Conservation (phyloP, 2,113 vertebrate genomes). For the Cebidichthys violaceus region DNA sequence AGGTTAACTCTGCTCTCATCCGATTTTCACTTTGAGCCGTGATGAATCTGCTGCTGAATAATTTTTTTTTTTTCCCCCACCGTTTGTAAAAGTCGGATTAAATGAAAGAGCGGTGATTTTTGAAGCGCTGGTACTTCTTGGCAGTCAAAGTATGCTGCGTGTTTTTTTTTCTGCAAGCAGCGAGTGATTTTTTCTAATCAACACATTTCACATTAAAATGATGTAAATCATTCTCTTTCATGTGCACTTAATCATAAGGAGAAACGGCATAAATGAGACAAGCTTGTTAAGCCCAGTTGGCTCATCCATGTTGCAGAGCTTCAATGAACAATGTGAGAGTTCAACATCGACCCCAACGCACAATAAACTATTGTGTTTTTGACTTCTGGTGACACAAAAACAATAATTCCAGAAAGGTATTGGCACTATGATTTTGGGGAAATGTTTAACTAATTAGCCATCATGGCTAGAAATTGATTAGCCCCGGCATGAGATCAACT, state of each 20-base stretch:
- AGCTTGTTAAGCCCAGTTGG: slow-evolving; percentile 14
- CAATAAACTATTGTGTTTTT: neutral
- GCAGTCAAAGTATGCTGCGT: slow-evolving; percentile 6
- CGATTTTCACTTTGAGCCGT: slow-evolving; percentile 52
- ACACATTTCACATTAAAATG: slow-evolving; percentile 45
- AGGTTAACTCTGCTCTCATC: slow-evolving; percentile 39
- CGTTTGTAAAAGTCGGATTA: slow-evolving; percentile 2
- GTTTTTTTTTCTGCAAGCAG: slow-evolving; percentile 13
- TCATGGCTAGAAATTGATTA: neutral
- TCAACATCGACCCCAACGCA: neutral
- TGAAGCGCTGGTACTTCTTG: slow-evolving; percentile 25
- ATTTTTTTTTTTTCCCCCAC: neutral
- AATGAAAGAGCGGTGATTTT: slow-evolving; percentile 42
- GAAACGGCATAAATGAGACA: slow-evolving; percentile 40
- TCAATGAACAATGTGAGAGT: neutral
- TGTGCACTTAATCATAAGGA: slow-evolving; percentile 21
- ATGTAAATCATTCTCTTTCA: slow-evolving; percentile 55
- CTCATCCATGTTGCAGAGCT: neutral
- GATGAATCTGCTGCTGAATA: slow-evolving; percentile 49
- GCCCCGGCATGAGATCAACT: slow-evolving; percentile 13
- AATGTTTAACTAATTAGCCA: slow-evolving; percentile 40
- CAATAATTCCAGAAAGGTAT: slow-evolving; percentile 4
- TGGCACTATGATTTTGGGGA: neutral
- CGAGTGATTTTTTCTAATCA: slow-evolving; percentile 47
- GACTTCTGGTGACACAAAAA: slow-evolving; percentile 3